These are phyloP conservation scores for Corydoras maculifer DNA, from an alignment of 2,113 vertebrate species.

Conservation along the genomic window DNA sequence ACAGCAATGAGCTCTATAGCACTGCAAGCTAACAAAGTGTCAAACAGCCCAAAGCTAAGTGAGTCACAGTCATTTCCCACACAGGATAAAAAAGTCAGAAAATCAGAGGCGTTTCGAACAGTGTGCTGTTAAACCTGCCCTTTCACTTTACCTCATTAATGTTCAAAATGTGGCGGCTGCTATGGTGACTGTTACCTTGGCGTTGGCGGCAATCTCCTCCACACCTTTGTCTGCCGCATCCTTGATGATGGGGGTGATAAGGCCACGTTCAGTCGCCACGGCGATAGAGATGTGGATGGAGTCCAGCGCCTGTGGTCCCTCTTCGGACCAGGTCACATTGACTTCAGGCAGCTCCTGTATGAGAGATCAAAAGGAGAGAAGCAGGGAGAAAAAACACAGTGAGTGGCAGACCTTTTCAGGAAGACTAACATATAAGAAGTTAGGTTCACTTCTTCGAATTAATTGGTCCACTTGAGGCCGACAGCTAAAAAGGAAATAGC, in stretches of 20 bases:
- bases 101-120: too few relatives aligned
- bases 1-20: too few relatives aligned
- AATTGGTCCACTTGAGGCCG: not conserved
- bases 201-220: constrained; percentile 79
- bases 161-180: not conserved
- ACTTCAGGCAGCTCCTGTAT: constrained; percentile 87
- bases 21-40: too few relatives aligned
- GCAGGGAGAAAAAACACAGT: not conserved
- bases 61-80: too few relatives aligned
- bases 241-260: constrained; percentile 90
- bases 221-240: constrained; percentile 84
- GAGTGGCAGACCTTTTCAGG: not conserved
- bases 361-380: not conserved
- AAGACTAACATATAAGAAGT: not conserved
- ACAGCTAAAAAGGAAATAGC: not conserved
- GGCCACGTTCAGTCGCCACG: constrained; percentile 86
- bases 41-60: too few relatives aligned
- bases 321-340: constrained; percentile 83
- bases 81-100: too few relatives aligned
- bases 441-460: not conserved
- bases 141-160: constrained; percentile 3
- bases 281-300: constrained; percentile 87
- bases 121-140: constrained; percentile 5
- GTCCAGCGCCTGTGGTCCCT: constrained; percentile 72
- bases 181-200: constrained; percentile 68